A percentile compares a stretch with the other conserved stretches of the same genome.
These are phyloP conservation scores for Brachionus asplanchnoidis DNA, from an alignment of 1,140 invertebrate genomes.

Conservation along the genomic window DNA sequence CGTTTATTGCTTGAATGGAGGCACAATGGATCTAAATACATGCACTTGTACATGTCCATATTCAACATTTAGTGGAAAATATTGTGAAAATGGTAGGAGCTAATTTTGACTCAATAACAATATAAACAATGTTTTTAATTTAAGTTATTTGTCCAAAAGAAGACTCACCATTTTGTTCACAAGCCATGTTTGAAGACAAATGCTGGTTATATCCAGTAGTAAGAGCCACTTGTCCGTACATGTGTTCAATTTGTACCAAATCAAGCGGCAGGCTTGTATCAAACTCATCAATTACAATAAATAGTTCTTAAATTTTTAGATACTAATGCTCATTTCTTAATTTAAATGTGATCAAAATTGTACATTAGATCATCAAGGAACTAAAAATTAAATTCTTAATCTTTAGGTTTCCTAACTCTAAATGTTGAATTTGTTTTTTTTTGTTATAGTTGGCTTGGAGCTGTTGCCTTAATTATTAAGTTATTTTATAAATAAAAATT, in stretches of 20 bases:
- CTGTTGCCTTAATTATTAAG: background rate
- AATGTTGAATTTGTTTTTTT: background rate
- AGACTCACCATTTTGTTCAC: constrained; percentile 40
- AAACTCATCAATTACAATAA: background rate
- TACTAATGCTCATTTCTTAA: background rate
- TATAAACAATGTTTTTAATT: background rate
- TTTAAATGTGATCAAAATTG: background rate
- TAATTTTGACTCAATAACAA: background rate
- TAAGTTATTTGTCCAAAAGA: constrained; percentile 33
- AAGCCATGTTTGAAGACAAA: constrained; percentile 34
- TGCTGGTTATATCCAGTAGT: constrained; percentile 40
- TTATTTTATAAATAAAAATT: background rate
- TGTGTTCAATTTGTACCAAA: constrained; percentile 37
- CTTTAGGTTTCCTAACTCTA: background rate
- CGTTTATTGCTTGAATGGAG: constrained; percentile 34
- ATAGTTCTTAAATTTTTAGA: background rate
- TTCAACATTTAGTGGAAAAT: constrained; percentile 36
- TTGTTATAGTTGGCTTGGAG: background rate
- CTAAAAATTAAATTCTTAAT: background rate
- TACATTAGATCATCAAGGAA: background rate
- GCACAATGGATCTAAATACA: constrained; percentile 38
- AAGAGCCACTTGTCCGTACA: constrained; percentile 39
- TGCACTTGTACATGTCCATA: constrained; percentile 40
- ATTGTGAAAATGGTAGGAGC: constrained; percentile 30
- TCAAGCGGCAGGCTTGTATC: background rate